These are phyloP conservation scores for Cichlasoma orientale DNA, from an alignment of 2,797 vertebrate genomes.

Conservation along the genomic window DNA sequence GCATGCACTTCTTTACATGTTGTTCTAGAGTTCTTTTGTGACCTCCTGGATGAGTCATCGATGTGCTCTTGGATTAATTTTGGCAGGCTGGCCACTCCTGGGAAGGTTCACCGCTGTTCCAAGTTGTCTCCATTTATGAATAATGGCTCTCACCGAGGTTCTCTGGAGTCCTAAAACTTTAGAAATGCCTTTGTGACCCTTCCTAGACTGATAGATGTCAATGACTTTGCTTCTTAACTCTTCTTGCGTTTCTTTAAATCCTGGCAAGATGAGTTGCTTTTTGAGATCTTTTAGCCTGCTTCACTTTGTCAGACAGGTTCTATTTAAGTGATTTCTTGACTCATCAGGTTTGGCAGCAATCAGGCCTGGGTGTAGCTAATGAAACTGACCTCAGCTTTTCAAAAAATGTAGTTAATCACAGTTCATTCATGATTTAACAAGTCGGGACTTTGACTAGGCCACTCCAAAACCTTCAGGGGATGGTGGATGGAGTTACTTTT, in stretches of 20 bases:
- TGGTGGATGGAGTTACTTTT: not conserved
- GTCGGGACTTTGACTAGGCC: no score
- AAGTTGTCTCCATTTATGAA: not conserved
- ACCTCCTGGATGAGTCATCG: not conserved
- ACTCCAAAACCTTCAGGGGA: no score
- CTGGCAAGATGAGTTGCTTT: not conserved
- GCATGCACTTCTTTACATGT: not conserved
- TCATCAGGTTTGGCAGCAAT: not conserved
- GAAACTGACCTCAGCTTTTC: not conserved
- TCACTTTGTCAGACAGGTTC: not conserved
- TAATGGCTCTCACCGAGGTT: fast-evolving
- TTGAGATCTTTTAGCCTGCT: not conserved
- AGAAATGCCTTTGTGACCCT: not conserved
- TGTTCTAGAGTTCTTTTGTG: not conserved
- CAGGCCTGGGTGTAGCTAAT: no score
- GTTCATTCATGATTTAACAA: not conserved
- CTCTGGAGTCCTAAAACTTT: not conserved
- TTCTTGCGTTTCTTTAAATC: not conserved
- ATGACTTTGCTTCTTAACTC: not conserved
- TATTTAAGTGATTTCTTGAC: not conserved
- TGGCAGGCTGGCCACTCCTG: not conserved
- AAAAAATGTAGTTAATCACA: not conserved
- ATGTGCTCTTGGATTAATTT: not conserved
- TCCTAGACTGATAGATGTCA: not conserved
- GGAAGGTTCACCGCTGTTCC: not conserved